These are phyloP conservation scores for Acanthurus lineatus DNA, from an alignment of 2,797 vertebrate genomes.

Conservation along the genomic window DNA sequence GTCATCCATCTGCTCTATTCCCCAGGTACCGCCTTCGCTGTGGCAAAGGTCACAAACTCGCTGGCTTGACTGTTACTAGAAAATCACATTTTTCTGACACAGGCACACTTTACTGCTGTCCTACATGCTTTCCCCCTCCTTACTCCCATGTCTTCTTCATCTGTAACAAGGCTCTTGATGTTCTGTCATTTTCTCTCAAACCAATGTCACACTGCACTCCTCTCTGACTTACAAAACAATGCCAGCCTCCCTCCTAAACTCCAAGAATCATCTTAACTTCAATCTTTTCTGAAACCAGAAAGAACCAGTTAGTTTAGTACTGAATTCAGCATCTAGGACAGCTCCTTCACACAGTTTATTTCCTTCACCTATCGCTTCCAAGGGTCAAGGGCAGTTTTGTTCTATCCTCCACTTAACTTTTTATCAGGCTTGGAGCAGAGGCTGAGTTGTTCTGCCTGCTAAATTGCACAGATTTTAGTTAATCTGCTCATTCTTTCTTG, in stretches of 20 bases:
- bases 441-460: no score
- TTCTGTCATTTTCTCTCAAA: slow-evolving; percentile 38
- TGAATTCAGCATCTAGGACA: slow-evolving; percentile 59
- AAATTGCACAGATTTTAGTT: no score
- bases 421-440: no score
- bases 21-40: slow-evolving; percentile 43
- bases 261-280: slow-evolving; percentile 25
- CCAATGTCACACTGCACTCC: slow-evolving; percentile 14
- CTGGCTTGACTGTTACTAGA: slow-evolving; percentile 67
- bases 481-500: no score
- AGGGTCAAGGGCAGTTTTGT: no score
- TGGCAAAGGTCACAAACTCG: slow-evolving; percentile 70
- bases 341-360: slow-evolving; percentile 13
- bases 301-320: not conserved
- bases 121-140: not conserved
- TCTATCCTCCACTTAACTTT: no score
- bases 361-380: no score
- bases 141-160: not conserved
- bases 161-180: slow-evolving; percentile 14
- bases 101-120: slow-evolving; percentile 17
- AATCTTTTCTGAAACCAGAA: slow-evolving; percentile 20
- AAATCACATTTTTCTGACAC: slow-evolving; percentile 50
- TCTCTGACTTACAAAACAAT: slow-evolving; percentile 41
- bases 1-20: slow-evolving; percentile 75
- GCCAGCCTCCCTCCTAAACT: not conserved